These are phyloP conservation scores for Oscheius myriophilus DNA, from an alignment of 2,888 invertebrate species.

Conservation along the genomic window DNA sequence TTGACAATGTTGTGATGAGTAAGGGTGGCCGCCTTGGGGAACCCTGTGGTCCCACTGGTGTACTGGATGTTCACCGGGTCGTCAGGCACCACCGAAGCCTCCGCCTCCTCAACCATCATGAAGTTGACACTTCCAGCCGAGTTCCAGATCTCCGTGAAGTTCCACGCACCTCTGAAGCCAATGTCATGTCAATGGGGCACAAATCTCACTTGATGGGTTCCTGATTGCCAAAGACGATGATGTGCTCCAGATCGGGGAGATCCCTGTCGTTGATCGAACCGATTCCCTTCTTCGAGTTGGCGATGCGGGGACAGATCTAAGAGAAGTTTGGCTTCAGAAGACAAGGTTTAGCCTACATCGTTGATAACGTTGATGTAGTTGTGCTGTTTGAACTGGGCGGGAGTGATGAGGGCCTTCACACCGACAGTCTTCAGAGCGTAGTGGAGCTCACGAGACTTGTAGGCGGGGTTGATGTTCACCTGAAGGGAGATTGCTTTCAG, in stretches of 20 bases:
- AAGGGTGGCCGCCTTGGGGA: slow-evolving; percentile 79
- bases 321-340: neutral
- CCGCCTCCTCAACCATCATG: slow-evolving; percentile 72
- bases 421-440: slow-evolving; percentile 80
- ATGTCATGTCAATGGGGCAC: neutral
- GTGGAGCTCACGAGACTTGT: slow-evolving; percentile 79
- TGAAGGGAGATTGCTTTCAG: slow-evolving; percentile 64
- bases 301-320: slow-evolving; percentile 18
- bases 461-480: slow-evolving; percentile 83
- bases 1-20: slow-evolving; percentile 81
- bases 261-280: slow-evolving; percentile 13
- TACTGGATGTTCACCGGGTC: slow-evolving; percentile 79
- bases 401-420: slow-evolving; percentile 78
- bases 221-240: slow-evolving; percentile 27
- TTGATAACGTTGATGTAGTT: slow-evolving; percentile 74
- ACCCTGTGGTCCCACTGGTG: slow-evolving; percentile 72
- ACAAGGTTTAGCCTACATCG: too few species aligned
- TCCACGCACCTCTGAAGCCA: slow-evolving; percentile 72
- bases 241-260: slow-evolving; percentile 26
- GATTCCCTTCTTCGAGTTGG: slow-evolving; percentile 13
- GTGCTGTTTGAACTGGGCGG: slow-evolving; percentile 77
- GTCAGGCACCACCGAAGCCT: slow-evolving; percentile 77
- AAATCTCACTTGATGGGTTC: slow-evolving; percentile 20
- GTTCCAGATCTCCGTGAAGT: slow-evolving; percentile 72
- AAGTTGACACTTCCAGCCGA: slow-evolving; percentile 70